Evolutionary conservation across 2,113 vertebrate genomes (phyloP).

Genomic region (Muscicapa adusta): DNA sequence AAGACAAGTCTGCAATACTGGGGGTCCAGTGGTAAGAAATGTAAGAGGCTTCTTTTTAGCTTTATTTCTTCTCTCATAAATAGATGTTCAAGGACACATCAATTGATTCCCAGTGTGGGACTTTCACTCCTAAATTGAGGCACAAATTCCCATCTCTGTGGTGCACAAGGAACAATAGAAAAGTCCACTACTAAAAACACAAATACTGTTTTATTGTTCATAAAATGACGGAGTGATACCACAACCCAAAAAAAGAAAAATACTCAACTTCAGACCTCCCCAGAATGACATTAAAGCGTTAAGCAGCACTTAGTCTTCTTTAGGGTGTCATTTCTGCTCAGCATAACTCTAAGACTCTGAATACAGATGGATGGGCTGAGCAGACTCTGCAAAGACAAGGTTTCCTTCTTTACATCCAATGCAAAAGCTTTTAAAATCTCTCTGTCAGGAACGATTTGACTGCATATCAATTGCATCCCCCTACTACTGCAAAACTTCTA

Average conservation of each 20-base stretch:
- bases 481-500: not conserved
- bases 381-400: constrained; percentile 69
- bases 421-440: constrained; percentile 77
- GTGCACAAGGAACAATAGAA: not conserved
- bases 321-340: constrained; percentile 74
- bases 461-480: constrained; percentile 69
- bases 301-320: constrained; percentile 76
- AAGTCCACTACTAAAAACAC: not conserved
- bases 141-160: not conserved
- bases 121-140: not conserved
- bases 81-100: not conserved
- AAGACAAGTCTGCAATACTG: not conserved
- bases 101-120: not conserved
- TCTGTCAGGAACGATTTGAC: constrained; percentile 73
- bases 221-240: not conserved
- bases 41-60: not conserved
- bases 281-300: constrained; percentile 74
- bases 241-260: not conserved
- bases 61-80: not conserved
- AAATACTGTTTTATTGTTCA: not conserved
- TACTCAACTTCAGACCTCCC: constrained; percentile 38
- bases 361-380: constrained; percentile 75
- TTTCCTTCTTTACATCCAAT: constrained; percentile 65
- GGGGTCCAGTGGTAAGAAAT: not conserved
- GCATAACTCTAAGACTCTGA: constrained; percentile 65